A percentile compares a stretch with the other conserved stretches of the same genome.
These are phyloP conservation scores for Trachelus iudaicus DNA, from an alignment of 2,888 invertebrate species.

Conservation along the genomic window DNA sequence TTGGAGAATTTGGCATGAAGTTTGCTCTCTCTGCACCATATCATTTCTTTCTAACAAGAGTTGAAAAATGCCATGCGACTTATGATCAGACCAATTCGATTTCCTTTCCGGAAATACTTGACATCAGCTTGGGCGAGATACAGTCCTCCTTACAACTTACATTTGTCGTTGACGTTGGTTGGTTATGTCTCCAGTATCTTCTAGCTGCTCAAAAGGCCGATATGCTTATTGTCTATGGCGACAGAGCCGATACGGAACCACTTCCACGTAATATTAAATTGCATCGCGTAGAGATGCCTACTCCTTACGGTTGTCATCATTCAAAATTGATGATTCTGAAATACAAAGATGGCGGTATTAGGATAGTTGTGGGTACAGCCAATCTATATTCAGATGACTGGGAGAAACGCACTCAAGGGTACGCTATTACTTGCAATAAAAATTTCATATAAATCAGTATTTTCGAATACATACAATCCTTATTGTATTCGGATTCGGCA, in stretches of 20 bases:
- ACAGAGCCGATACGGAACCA: constrained; percentile 36
- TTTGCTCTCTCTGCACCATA: constrained; percentile 77
- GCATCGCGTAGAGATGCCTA: constrained; percentile 42
- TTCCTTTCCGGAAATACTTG: constrained; percentile 82
- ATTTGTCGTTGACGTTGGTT: constrained; percentile 92
- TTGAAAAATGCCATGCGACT: constrained; percentile 74
- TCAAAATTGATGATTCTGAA: constrained; percentile 87
- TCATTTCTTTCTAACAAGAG: constrained; percentile 80
- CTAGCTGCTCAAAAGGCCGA: constrained; percentile 77
- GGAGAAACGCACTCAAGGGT: constrained; percentile 95
- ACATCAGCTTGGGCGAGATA: constrained; percentile 80
- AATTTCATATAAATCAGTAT: not conserved
- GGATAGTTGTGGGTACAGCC: constrained; percentile 91
- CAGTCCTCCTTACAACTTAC: constrained; percentile 87
- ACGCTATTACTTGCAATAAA: constrained; percentile 29
- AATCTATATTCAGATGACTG: constrained; percentile 93
- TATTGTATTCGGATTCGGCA: not conserved
- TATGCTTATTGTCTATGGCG: constrained; percentile 46
- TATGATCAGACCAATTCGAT: constrained; percentile 75
- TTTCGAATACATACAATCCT: not conserved
- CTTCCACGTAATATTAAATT: constrained; percentile 46
- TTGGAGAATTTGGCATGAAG: constrained; percentile 75
- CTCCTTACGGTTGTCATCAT: constrained; percentile 54
- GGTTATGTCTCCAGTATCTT: constrained; percentile 88
- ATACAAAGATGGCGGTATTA: constrained; percentile 83